phyloP scores from a whole-genome alignment of 2,888 invertebrate genomes.

The Saturnia pavonia region DNA sequence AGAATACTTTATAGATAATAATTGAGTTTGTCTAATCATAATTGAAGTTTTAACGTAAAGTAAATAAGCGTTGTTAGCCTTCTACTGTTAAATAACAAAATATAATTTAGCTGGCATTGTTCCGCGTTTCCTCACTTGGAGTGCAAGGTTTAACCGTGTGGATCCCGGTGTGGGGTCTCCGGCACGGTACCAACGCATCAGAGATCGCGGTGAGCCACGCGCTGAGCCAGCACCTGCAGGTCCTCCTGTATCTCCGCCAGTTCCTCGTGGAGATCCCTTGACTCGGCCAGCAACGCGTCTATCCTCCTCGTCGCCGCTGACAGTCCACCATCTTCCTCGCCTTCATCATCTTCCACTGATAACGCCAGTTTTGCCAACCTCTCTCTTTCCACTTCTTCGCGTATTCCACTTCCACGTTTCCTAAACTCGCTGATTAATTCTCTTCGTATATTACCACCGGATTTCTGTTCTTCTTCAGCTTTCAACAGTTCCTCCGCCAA shows the following conservation, averaged over 20 bases:
- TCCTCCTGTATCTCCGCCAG: conserved; percentile 75
- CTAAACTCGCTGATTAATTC: conserved; percentile 53
- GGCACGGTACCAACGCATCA: conserved; percentile 73
- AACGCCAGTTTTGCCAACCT: conserved; percentile 68
- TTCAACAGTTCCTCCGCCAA: conserved; percentile 71
- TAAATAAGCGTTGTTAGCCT: background rate
- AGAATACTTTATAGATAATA: too few relatives aligned
- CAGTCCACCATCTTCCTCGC: conserved; percentile 51
- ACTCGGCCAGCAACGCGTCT: conserved; percentile 72
- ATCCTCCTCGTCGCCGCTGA: conserved; percentile 64
- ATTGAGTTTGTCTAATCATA: background rate
- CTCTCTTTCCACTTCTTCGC: conserved; percentile 66
- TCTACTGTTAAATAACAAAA: background rate
- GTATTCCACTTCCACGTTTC: conserved; percentile 47
- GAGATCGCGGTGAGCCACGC: conserved; percentile 63
- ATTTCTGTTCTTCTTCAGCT: conserved; percentile 61
- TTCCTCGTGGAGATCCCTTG: conserved; percentile 70
- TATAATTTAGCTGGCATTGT: background rate
- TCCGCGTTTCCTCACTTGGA: background rate
- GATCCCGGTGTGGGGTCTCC: conserved; percentile 26
- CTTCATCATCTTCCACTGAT: conserved; percentile 72
- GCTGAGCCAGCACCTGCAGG: conserved; percentile 79
- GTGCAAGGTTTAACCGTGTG: conserved; percentile 29
- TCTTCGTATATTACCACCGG: conserved; percentile 42
- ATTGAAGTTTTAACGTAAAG: background rate